Evolutionary conservation across 1,140 invertebrate species (phyloP).

Genomic region (Drosophila gunungcola): DNA sequence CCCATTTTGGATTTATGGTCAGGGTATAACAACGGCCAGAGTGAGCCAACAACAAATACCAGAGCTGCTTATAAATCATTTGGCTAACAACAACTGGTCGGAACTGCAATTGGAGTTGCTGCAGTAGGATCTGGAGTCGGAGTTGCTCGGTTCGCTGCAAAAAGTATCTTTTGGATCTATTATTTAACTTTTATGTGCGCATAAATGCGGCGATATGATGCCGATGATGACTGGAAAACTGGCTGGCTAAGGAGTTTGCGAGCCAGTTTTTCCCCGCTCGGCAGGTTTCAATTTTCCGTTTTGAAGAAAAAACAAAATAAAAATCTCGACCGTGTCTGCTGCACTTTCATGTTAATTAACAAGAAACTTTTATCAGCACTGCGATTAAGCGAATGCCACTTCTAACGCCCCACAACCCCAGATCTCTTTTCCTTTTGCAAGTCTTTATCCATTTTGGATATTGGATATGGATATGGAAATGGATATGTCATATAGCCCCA

Average conservation of each 20-base stretch:
- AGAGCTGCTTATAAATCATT: constrained; percentile 70
- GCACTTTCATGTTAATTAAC: constrained; percentile 79
- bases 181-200: constrained; percentile 84
- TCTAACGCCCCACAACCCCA: constrained; percentile 36
- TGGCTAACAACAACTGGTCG: constrained; percentile 53
- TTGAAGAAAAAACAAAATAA: not conserved
- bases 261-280: constrained; percentile 25
- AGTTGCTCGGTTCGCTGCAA: constrained; percentile 41
- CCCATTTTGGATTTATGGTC: constrained; percentile 6
- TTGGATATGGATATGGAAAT: not conserved
- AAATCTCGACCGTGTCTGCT: constrained; percentile 26
- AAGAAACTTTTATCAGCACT: constrained; percentile 70
- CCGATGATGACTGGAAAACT: constrained; percentile 58
- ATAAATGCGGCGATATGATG: constrained; percentile 81
- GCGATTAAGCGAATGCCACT: constrained; percentile 61
- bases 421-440: not conserved
- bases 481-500: not conserved
- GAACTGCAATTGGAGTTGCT: constrained; percentile 38
- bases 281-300: constrained; percentile 20
- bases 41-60: constrained; percentile 35
- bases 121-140: constrained; percentile 10
- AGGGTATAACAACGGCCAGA: constrained; percentile 55
- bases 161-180: constrained; percentile 83
- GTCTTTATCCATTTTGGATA: not conserved
- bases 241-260: constrained; percentile 30